A percentile compares a stretch with the other conserved stretches of the same genome.
Conservation (phyloP, 2,113 vertebrate genomes). For the Gavialis gangeticus region DNA sequence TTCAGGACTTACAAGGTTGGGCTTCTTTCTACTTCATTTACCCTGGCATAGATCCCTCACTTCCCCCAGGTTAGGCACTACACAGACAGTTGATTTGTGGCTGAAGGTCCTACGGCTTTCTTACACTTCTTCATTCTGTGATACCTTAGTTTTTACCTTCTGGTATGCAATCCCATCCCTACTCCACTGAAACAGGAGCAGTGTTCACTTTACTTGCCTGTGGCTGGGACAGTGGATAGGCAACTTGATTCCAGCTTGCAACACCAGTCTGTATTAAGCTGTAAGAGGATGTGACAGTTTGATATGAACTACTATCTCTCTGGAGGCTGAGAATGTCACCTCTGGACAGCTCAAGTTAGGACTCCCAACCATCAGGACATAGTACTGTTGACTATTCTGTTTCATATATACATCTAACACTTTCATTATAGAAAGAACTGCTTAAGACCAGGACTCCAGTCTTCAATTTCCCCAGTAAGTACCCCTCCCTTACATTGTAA, state of each 20-base stretch:
- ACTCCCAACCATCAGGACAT: background rate
- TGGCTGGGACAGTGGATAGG: background rate
- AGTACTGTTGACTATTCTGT: background rate
- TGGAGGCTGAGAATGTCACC: background rate
- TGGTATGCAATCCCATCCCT: no score
- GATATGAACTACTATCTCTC: accelerated
- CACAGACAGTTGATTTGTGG: accelerated
- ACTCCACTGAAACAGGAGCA: background rate
- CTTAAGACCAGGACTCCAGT: background rate
- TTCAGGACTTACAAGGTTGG: background rate
- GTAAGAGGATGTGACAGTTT: background rate
- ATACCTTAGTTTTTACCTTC: accelerated
- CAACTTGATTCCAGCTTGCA: background rate
- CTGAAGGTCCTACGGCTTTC: background rate
- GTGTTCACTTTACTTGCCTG: background rate
- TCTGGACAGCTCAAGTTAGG: background rate
- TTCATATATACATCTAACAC: accelerated
- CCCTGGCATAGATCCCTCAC: background rate
- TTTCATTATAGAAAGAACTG: background rate
- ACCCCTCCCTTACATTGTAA: background rate
- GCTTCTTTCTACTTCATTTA: background rate
- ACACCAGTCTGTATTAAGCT: background rate
- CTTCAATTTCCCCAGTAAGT: background rate
- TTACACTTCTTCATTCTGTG: background rate
- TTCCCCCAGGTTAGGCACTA: background rate